Base-by-base conservation (phyloP, 2,888 invertebrate genomes). In the Blastobasis adustella region DNA sequence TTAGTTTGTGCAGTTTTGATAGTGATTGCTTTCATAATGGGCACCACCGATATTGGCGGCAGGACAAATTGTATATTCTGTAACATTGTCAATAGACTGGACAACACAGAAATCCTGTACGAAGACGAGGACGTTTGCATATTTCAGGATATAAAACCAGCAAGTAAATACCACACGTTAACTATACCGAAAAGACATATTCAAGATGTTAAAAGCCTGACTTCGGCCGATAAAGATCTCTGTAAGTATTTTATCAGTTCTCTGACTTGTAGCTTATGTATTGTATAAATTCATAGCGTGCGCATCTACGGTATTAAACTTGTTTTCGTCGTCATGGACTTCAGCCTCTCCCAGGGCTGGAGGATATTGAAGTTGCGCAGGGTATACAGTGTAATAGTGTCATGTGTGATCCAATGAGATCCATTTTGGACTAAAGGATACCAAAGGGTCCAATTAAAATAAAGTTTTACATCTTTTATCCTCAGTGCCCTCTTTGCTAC, bases 81-180 rank as follows among this genome's bases (percentile, higher is more conserved):
- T 73, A 91, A 93, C 69, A 95, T 96, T 50, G 84, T 90, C 9
- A 89, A 89, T 45, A 92, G 92, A 49, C 76, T 91, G 55, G 90
- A 88, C 37, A 79, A 90, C 1, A 91, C 92, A 0, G 90, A 92
- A 63, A 89, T 93, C 55, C 77, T 93, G 49, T 92, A 90, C 62
- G 92, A 95, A 86, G 93, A 95, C 63, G 93, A 95, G 0, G 91
- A 94, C 46, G 81, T 94, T 43, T 90, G 94, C 6, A 93, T 95
- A 41, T 96, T 98, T 69, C 91, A 92, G 41, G 97, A 98, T 69
- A 96, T 91, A 8, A 92, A 92, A 69, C 98, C 98, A 4, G 96
- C 94, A 0, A 90, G 95, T 0, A 90, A 90, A 9, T 91, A 93
- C 77, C 98, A 98, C 73, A 93, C 93, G 67, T 85, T 98, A 55